Conservation (phyloP, 1,140 invertebrate genomes). For the Lutraria rhynchaena region DNA sequence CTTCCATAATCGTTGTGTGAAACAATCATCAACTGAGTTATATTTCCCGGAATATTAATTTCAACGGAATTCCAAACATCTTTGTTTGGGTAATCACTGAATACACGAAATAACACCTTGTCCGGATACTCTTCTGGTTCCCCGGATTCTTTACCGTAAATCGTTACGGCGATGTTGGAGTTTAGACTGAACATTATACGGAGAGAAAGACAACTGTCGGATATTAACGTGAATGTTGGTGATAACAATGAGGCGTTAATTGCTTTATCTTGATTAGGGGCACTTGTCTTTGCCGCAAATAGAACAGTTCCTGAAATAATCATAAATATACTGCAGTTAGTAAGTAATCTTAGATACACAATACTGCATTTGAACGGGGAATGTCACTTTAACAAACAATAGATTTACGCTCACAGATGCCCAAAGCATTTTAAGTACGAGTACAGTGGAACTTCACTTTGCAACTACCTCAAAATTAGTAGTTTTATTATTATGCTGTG, state of each 20-base stretch:
- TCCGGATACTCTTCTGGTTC: not conserved
- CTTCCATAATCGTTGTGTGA: conserved; percentile 7
- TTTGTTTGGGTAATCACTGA: conserved; percentile 27
- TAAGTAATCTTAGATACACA: not conserved
- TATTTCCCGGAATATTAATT: not conserved
- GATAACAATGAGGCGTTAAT: not conserved
- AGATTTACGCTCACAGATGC: not conserved
- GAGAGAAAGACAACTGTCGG: not conserved
- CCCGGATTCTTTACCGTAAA: conserved; percentile 9
- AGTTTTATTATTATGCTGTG: not conserved
- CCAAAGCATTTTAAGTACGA: not conserved
- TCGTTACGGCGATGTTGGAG: conserved; percentile 33
- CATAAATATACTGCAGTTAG: not conserved
- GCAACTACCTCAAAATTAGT: not conserved
- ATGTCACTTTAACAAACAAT: not conserved
- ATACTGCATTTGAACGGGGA: not conserved
- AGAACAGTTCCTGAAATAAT: conserved; percentile 24
- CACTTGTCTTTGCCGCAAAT: not conserved
- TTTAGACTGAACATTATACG: conserved; percentile 36
- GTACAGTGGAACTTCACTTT: not conserved
- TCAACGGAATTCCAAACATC: conserved; percentile 22
- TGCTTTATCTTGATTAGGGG: not conserved
- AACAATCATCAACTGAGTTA: not conserved
- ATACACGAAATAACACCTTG: not conserved
- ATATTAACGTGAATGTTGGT: not conserved